Base-by-base conservation (phyloP, 37 sponge, comb jelly and placozoan species). In the Spongia lamella region DNA sequence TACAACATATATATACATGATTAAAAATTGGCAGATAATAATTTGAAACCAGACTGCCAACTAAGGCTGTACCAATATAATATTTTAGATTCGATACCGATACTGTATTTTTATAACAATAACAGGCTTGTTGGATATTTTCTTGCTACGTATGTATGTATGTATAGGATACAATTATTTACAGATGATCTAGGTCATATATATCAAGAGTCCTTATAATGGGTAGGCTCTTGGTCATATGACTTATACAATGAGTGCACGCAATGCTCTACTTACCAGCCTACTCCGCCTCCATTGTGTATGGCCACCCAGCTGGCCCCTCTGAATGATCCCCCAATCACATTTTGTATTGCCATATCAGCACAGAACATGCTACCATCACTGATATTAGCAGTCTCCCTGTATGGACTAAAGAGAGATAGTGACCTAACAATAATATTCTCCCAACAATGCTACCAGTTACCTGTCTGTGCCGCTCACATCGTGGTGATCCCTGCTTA, bases 271-370 rank as follows among this genome's bases (percentile, higher is more conserved):
- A 33, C 96, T 52, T 66, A 92, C 98, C 98, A 97, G 20, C 98
- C 98, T 2, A 94, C 95, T 56, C 98, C 98, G n/a, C 98, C 98
- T 43, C 98, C 98, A 63, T 97, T 97, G 90, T 97, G 98, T 2
- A 97, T 83, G 65, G 90, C 84, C 53, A 97, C 98, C 93, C 93
- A 97, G 19, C 95, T 97, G 7, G 98, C 98, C 32, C 98, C 98
- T 52, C 98, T 53, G 54, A 83, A 89, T 0, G 98, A 69, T 38
- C 84, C 92, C 2, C 98, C 98, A 58, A 97, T 97, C 61, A 93
- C 98, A 81, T 94, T 97, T 88, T 97, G 98, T 17, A 97, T 86
- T 37, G 98, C 90, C 98, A 97, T 97, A 55, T 97, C 98, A 85
- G 98, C 98, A 89, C 98, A 97, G 65, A 94, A 92, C 72, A 84